phyloP scores from a whole-genome alignment of 2,888 invertebrate species.

The Erebia ligea region DNA sequence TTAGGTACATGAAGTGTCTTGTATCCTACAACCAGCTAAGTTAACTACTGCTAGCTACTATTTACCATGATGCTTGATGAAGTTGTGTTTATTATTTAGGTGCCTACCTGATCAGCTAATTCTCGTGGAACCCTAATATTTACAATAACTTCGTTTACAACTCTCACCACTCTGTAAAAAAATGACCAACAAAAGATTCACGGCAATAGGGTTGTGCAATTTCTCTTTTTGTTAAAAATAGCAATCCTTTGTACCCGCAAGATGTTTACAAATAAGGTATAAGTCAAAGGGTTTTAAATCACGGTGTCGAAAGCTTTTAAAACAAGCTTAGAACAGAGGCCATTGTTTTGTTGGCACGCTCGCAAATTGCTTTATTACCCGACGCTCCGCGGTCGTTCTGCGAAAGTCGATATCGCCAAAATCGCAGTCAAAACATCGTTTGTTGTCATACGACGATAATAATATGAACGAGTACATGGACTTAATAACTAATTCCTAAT shows the following conservation, averaged over 20 bases:
- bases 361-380: conserved; percentile 82
- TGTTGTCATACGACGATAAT: conserved; percentile 59
- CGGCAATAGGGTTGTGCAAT: conserved; percentile 78
- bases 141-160: conserved; percentile 47
- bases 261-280: conserved; percentile 80
- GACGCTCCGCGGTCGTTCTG: conserved; percentile 62
- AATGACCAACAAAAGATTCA: conserved; percentile 65
- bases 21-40: no score
- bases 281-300: conserved; percentile 83
- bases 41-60: neutral
- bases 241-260: conserved; percentile 71
- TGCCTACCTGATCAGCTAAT: conserved; percentile 22
- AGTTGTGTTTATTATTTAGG: neutral
- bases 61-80: neutral
- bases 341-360: conserved; percentile 79
- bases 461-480: conserved; percentile 21
- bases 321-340: conserved; percentile 77
- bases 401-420: conserved; percentile 77
- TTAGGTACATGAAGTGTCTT: no score
- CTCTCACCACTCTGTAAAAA: conserved; percentile 65
- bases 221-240: conserved; percentile 68
- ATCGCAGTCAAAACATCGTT: conserved; percentile 76
- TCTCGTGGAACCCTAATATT: conserved; percentile 40
- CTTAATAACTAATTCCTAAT: conserved; percentile 20
- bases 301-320: conserved; percentile 81